phyloP scores from a whole-genome alignment of 2,797 vertebrate genomes.

The Bovichtus diacanthus region DNA sequence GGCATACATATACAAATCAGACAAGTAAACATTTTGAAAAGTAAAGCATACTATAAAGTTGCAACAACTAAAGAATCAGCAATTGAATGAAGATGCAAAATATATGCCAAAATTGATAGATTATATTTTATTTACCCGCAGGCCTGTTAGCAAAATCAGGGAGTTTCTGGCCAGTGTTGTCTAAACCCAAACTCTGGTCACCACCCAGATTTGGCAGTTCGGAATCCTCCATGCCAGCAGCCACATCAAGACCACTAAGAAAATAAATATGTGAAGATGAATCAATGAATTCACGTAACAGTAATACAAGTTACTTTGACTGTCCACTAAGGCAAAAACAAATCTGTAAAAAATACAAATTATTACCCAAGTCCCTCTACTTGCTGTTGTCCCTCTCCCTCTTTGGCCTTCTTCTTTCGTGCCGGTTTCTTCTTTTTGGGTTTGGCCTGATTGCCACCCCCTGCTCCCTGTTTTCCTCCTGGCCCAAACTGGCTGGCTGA shows the following conservation, averaged over 20 bases:
- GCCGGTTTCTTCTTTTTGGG: conserved; percentile 99
- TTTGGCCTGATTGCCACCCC: conserved; percentile 90
- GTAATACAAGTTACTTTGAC: neutral
- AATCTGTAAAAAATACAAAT: conserved; percentile 24
- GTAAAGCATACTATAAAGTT: neutral
- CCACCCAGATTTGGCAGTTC: conserved; percentile 89
- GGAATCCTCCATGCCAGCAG: conserved; percentile 90
- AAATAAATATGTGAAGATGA: neutral
- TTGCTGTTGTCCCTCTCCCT: conserved; percentile 86
- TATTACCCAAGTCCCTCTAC: conserved; percentile 91
- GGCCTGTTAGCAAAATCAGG: conserved; percentile 92
- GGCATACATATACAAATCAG: neutral
- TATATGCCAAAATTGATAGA: neutral
- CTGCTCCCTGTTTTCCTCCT: conserved; percentile 93
- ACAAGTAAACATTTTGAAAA: neutral
- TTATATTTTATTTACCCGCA: conserved; percentile 80
- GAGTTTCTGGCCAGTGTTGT: conserved; percentile 90
- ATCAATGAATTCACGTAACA: conserved; percentile 13
- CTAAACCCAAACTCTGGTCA: conserved; percentile 91
- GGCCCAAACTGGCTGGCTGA: conserved; percentile 97
- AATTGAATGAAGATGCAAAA: neutral
- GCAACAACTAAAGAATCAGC: neutral
- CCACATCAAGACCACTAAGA: conserved; percentile 88
- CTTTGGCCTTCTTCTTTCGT: conserved; percentile 95
- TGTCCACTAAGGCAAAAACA: neutral